These are phyloP conservation scores for Sinopyrophorus schimmeli DNA, from an alignment of 2,888 invertebrate genomes.

Conservation along the genomic window DNA sequence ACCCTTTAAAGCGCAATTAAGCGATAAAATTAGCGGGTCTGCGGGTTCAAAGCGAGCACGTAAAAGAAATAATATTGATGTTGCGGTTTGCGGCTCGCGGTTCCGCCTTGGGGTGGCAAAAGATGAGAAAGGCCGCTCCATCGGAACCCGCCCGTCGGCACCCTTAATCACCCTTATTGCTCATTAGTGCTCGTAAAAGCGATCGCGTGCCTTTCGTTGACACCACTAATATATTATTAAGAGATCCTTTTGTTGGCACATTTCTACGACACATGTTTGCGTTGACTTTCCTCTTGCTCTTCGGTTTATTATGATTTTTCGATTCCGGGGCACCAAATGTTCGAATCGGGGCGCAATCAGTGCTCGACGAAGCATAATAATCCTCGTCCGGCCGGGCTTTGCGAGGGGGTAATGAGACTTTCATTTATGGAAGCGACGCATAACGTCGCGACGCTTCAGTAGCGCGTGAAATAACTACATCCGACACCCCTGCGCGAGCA, in stretches of 20 bases:
- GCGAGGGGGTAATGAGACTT: constrained; percentile 15
- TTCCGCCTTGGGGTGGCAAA: constrained; percentile 26
- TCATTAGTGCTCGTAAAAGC: constrained; percentile 39
- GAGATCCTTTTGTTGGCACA: constrained; percentile 25
- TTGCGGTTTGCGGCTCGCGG: constrained; percentile 21
- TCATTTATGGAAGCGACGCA: constrained; percentile 26
- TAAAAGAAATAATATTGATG: constrained; percentile 14
- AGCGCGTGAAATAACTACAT: constrained; percentile 48
- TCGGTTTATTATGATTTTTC: too few relatives aligned
- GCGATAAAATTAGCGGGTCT: constrained; percentile 13
- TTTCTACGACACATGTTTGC: constrained; percentile 23
- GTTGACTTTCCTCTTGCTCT: too few relatives aligned
- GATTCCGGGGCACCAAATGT: too few relatives aligned
- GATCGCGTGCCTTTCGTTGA: constrained; percentile 36
- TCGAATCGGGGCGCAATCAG: constrained; percentile 37
- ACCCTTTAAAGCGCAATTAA: too few relatives aligned
- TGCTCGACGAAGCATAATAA: constrained; percentile 36
- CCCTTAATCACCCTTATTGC: constrained; percentile 38
- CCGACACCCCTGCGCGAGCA: neutral
- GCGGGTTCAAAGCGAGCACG: neutral
- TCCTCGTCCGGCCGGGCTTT: constrained; percentile 28
- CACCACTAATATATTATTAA: constrained; percentile 27
- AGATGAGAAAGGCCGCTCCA: constrained; percentile 23
- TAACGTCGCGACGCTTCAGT: constrained; percentile 40
- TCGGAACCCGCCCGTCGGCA: constrained; percentile 24